Evolutionary conservation across 2,113 vertebrate species (phyloP).

Genomic region (Gadus macrocephalus): DNA sequence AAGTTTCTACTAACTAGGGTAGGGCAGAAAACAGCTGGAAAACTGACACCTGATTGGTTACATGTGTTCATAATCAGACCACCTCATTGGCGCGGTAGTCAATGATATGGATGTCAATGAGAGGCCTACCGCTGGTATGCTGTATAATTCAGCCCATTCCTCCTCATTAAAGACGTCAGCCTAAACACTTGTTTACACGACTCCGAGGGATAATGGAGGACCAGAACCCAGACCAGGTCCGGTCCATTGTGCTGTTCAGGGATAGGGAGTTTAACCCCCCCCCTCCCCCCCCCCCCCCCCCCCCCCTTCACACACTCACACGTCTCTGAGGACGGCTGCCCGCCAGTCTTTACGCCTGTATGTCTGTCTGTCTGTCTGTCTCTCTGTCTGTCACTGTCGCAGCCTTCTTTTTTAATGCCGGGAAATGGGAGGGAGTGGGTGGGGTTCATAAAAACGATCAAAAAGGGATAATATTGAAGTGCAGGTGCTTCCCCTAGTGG

Average conservation of each 20-base stretch:
- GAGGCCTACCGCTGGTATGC: background rate
- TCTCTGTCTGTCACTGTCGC: conserved; percentile 28
- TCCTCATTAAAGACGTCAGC: background rate
- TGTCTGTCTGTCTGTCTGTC: conserved; percentile 16
- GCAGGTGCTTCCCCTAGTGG: conserved; percentile 22
- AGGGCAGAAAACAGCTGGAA: conserved; percentile 19
- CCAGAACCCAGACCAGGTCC: background rate
- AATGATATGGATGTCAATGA: background rate
- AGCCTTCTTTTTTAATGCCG: conserved; percentile 57
- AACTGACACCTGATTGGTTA: background rate
- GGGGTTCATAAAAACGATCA: conserved; percentile 32
- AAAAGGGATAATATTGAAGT: conserved; percentile 24
- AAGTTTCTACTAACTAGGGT: background rate
- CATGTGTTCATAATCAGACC: background rate
- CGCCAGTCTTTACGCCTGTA: conserved; percentile 5
- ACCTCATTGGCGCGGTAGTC: background rate
- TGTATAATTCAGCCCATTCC: background rate
- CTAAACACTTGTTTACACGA: background rate
- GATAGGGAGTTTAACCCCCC: background rate
- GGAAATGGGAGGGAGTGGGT: conserved; percentile 27
- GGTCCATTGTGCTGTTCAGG: background rate
- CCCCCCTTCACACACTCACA: background rate
- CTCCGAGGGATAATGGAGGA: background rate
- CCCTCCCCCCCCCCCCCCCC: background rate
- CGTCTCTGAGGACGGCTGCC: background rate